Evolutionary conservation across 2,797 vertebrate genomes (phyloP), one percentile per base, ranked within the genome.

Genomic region (Sphenopsis melanotis): DNA sequence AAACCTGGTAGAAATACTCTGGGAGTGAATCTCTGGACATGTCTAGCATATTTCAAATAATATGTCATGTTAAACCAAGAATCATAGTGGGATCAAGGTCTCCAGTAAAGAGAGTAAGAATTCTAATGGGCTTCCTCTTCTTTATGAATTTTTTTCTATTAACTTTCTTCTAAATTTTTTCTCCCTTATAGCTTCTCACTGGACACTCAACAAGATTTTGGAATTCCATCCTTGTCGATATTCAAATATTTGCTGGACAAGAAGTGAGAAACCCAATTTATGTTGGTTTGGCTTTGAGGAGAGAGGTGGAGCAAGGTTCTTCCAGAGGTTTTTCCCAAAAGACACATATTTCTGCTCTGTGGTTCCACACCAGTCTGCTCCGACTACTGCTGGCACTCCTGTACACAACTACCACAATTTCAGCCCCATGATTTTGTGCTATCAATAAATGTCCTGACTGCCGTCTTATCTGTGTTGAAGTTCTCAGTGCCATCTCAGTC

Each of bases 241-340:
- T 6, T 82, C 7, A 83, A 44, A 52, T 32, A 11, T 52, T 56
- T 64, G 2, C 6, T 16, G 39, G 15, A 22, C 4, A 26, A 60
- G n/a, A 22, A 14, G 16, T 9, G 36, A 70, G 21, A 52, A 78
- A 41, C 5, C 2, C n/a, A 9, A 12, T 12, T 3, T 55, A 41
- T 11, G 1, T 4, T 83, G 9, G 3, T 18, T 64, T 9, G 4
- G 1, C 19, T 83, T 59, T 83, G n/a, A 74, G 9, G 4, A 15
- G 16, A 7, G 5, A 1, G 3, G 5, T 34, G 18, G 12, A 49
- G 2, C 3, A 86, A 69, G 17, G 5, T 9, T 21, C 21, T 52
- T 2, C 7, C 11, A 53, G 30, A 36, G 3, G 3, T 46, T 24
- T 12, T 22, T 32, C 30, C 12, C 3, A n/a, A 7, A 1, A 1